A percentile compares a stretch with the other conserved stretches of the same genome.
Conservation (phyloP, 2,113 vertebrate species). For the Sminthopsis crassicaudata region DNA sequence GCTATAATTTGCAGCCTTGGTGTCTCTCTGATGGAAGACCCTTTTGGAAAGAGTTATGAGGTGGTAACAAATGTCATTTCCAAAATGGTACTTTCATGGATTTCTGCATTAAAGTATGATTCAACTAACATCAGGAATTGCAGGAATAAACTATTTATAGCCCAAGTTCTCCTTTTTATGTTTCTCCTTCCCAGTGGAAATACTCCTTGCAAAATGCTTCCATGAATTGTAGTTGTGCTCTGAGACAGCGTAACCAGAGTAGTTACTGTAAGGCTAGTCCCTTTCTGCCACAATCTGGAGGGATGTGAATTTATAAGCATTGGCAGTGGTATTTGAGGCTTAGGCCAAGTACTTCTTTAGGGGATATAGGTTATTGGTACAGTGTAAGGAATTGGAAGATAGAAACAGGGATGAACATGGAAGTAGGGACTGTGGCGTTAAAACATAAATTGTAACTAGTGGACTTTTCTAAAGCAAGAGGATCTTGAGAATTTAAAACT, state of each 20-base stretch:
- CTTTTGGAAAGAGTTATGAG: slow-evolving; percentile 88
- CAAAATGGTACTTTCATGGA: slow-evolving; percentile 81
- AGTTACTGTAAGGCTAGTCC: slow-evolving; percentile 53
- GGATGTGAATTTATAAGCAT: slow-evolving; percentile 48
- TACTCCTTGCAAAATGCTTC: slow-evolving; percentile 66
- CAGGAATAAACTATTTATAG: slow-evolving; percentile 82
- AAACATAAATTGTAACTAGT: neutral
- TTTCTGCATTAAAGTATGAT: slow-evolving; percentile 84
- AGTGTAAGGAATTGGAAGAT: neutral
- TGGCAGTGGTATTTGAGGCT: slow-evolving; percentile 55
- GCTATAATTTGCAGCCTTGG: slow-evolving; percentile 79
- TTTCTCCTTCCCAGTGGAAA: slow-evolving; percentile 63
- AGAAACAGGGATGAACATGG: neutral
- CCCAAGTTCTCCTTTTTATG: slow-evolving; percentile 71
- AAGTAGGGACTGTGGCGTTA: neutral
- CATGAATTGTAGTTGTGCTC: slow-evolving; percentile 60
- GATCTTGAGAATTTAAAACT: neutral
- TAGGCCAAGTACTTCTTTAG: slow-evolving; percentile 21
- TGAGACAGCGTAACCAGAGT: slow-evolving; percentile 31
- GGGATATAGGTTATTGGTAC: slow-evolving; percentile 47
- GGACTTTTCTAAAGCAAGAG: neutral
- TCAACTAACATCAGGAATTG: slow-evolving; percentile 83
- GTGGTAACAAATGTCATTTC: slow-evolving; percentile 85
- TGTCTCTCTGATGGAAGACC: slow-evolving; percentile 86
- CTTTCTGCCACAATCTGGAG: slow-evolving; percentile 38